A percentile compares a stretch with the other conserved stretches of the same genome.
Evolutionary conservation across 2,888 invertebrate species (phyloP).

Genomic region (Meta bourneti): DNA sequence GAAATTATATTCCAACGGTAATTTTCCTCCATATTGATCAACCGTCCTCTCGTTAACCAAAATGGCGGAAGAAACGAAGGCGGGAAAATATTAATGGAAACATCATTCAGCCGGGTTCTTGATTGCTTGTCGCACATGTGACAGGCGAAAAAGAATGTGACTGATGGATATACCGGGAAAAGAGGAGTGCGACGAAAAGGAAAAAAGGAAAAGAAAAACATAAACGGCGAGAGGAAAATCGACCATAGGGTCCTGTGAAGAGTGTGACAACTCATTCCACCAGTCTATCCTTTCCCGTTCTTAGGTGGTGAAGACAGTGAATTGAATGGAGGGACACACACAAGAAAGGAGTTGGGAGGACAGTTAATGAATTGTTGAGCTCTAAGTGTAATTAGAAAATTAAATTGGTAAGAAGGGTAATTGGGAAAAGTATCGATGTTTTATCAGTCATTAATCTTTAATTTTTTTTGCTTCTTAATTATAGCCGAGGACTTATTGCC

Average conservation of each 20-base stretch:
- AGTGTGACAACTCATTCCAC: conserved; percentile 38
- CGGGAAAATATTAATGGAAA: conserved; percentile 56
- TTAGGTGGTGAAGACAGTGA: neutral
- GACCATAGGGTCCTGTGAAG: neutral
- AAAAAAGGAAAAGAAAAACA: conserved; percentile 7
- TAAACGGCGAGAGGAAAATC: conserved; percentile 4
- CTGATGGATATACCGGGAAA: conserved; percentile 15
- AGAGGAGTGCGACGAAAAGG: conserved; percentile 17
- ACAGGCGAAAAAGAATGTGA: conserved; percentile 47
- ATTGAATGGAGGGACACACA: neutral
- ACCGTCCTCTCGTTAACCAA: conserved; percentile 14
- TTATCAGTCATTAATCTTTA: neutral
- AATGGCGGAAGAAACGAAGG: conserved; percentile 15
- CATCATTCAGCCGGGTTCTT: conserved; percentile 62
- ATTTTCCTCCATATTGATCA: conserved; percentile 7
- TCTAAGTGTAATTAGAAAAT: neutral
- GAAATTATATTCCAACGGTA: conserved; percentile 6
- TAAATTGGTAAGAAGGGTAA: neutral
- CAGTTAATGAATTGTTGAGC: neutral
- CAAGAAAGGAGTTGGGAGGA: neutral
- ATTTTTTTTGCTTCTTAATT: neutral
- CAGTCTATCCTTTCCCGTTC: neutral
- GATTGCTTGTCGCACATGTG: conserved; percentile 61
- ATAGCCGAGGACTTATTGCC: neutral
- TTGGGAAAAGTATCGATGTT: neutral